phyloP scores from a whole-genome alignment of 2,113 vertebrate genomes.

The Rhipidura dahli region DNA sequence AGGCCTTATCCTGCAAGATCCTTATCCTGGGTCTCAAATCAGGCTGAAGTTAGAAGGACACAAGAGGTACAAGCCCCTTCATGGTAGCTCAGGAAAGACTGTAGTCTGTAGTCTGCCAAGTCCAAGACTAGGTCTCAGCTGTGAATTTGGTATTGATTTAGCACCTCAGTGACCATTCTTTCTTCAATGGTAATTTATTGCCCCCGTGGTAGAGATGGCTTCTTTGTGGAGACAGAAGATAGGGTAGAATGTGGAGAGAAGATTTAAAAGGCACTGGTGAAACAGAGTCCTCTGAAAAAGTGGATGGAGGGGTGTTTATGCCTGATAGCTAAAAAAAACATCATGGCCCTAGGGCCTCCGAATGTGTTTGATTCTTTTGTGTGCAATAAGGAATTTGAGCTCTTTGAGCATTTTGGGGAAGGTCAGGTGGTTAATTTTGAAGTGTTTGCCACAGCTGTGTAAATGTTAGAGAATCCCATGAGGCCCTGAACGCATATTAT shows the following conservation, averaged over 20 bases:
- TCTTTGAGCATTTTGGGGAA: not conserved
- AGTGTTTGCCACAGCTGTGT: slow-evolving; percentile 40
- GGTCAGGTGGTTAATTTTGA: slow-evolving; percentile 36
- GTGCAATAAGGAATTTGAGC: slow-evolving; percentile 1
- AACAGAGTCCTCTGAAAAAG: not conserved
- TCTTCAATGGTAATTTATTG: not conserved
- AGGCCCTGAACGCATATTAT: not conserved
- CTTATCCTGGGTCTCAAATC: not conserved
- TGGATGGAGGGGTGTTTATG: not conserved
- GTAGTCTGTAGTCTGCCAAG: not conserved
- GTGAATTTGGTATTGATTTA: not conserved
- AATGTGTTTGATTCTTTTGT: slow-evolving; percentile 23
- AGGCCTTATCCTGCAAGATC: not conserved
- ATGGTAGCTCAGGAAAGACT: not conserved
- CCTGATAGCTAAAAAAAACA: not conserved
- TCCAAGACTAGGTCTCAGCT: not conserved
- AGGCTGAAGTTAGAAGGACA: not conserved
- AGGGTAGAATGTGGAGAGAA: not conserved
- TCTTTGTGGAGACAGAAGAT: not conserved
- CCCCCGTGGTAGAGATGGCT: not conserved
- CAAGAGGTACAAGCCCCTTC: not conserved
- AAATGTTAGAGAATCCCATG: not conserved
- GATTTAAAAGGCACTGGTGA: not conserved
- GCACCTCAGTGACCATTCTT: not conserved
- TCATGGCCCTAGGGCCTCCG: not conserved